Base-by-base conservation (phyloP, 2,113 vertebrate genomes). In the Diadophis punctatus region DNA sequence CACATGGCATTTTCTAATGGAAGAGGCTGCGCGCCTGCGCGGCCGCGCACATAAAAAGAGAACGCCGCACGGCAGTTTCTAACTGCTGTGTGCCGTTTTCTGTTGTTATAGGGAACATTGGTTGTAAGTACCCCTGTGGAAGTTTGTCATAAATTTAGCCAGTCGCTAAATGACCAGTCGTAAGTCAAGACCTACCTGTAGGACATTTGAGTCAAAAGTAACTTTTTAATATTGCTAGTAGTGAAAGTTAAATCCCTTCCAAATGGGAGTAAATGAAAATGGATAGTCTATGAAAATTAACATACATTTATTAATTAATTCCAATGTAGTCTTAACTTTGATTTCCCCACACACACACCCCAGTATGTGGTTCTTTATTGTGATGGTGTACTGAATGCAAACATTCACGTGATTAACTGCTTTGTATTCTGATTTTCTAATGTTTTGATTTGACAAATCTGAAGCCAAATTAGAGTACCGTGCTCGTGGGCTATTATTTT, bases 171-270 rank as follows among this genome's bases (percentile, higher is more conserved):
- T 5, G 60, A 68, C 30, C 60, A 2, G 30, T 68, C 4, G 3
- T 68, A 68, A 68, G 1, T 68, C 0, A 30, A 63, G 4, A 63
- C 14, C 10, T 63, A n/a, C 60, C 60, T 68, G 30, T 48, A 86
- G 25, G 84, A 48, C 43, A 46, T 86, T 48, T 11, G 25, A 86
- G 7, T 25, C 46, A 86, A 87, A 87, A 3, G 4, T 20, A 30
- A 51, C 34, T 58, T 4, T 88, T 25, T 25, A 27, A 89, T 30
- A 4, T 0, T 46, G 3, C 1, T 16, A 3, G 10, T 16, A 49
- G 49, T 5, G 63, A 18, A 7, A 91, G 7, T 27, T 91, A 0
- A 0, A 0, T 16, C 90, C 48, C 10, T 52, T 93, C 14, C 34
- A 52, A 8, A 74, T 58, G 30, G 34, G 1, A 16, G 58, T 1